A percentile compares a stretch with the other conserved stretches of the same genome.
Conservation (phyloP, 2,888 invertebrate genomes). For the Drosophila quinaria region DNA sequence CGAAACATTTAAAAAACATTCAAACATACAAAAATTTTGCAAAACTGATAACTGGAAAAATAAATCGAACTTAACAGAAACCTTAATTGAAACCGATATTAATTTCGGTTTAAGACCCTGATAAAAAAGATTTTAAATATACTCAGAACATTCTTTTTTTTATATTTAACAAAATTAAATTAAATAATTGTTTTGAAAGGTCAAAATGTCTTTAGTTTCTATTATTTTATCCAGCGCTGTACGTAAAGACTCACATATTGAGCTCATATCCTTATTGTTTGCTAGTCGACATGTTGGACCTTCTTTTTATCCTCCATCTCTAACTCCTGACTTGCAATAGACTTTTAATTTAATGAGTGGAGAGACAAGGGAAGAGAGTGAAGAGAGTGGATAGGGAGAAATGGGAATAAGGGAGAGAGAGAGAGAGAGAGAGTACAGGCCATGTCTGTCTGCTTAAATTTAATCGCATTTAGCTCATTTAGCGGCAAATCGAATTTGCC, state of each 20-base stretch:
- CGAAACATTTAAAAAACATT: too few species aligned
- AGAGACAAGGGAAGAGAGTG: not conserved
- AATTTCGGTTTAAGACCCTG: too few species aligned
- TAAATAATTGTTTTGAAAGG: too few species aligned
- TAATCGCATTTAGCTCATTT: conserved; percentile 79
- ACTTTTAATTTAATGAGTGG: conserved; percentile 19
- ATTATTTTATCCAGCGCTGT: too few species aligned
- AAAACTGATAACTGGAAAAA: too few species aligned
- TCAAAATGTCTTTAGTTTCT: too few species aligned
- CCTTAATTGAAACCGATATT: too few species aligned
- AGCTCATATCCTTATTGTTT: conserved; percentile 36
- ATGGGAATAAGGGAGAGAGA: not conserved
- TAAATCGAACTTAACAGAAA: too few species aligned
- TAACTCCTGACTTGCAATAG: conserved; percentile 1
- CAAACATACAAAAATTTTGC: too few species aligned
- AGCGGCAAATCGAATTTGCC: conserved; percentile 77
- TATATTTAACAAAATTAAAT: not conserved
- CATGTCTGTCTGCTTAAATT: conserved; percentile 53
- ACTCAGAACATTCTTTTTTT: too few species aligned
- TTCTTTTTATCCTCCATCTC: not conserved
- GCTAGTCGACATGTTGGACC: conserved; percentile 34
- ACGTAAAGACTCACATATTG: not conserved
- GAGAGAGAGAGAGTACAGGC: not conserved
- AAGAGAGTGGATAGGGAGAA: not conserved
- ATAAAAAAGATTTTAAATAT: too few species aligned